These are phyloP conservation scores for Anas capensis DNA, from an alignment of 2,797 vertebrate species.

Conservation along the genomic window DNA sequence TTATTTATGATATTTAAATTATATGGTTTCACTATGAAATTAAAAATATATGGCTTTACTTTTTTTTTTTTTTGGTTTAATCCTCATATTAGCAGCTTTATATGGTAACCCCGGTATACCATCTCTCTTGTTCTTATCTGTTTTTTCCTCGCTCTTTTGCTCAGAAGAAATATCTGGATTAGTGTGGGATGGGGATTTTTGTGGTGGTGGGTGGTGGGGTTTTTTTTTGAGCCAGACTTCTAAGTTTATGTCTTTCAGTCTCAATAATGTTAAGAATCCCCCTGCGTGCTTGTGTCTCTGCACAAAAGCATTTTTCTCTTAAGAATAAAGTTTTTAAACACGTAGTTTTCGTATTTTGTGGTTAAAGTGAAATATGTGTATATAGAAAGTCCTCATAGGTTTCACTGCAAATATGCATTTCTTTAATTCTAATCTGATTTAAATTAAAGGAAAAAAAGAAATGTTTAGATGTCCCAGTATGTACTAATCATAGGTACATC, in stretches of 20 bases:
- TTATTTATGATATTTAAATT: neutral
- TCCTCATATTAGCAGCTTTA: neutral
- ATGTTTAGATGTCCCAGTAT: neutral
- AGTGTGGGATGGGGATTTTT: constrained; percentile 7
- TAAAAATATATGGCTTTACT: neutral
- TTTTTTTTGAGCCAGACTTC: neutral
- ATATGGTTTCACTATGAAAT: neutral
- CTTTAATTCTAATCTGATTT: neutral
- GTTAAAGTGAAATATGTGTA: neutral
- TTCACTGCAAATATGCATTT: neutral
- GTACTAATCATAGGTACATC: neutral
- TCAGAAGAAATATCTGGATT: neutral
- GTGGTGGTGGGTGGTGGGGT: neutral
- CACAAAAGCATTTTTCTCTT: neutral
- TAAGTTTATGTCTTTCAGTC: neutral
- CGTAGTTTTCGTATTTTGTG: neutral
- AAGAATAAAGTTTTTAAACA: neutral
- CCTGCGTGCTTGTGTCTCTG: neutral
- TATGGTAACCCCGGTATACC: neutral
- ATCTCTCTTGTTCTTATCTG: neutral
- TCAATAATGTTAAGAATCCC: neutral
- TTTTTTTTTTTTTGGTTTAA: neutral
- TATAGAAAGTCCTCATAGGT: neutral
- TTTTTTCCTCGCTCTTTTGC: neutral
- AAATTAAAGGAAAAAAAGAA: neutral